Evolutionary conservation across 2,888 invertebrate genomes (phyloP), one percentile per base, ranked within the genome.

Genomic region (Hirtodrosophila histrioides): DNA sequence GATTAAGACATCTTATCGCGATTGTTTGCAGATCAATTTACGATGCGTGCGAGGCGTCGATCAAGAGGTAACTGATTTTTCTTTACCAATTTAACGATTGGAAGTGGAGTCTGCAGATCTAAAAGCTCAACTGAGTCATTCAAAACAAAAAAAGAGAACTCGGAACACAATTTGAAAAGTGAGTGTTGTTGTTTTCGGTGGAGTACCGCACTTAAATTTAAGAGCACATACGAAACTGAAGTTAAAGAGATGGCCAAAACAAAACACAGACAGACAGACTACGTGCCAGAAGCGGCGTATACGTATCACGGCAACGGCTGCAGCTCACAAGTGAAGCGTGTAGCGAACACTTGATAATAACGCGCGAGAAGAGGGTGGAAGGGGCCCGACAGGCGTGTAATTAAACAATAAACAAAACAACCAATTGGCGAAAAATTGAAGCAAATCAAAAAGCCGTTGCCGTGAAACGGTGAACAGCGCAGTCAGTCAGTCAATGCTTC

Each of bases 241-340:
- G 29, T 41, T 41, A 45, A 62, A 81, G 85, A 79, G 79, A 72
- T 86, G 77, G 29, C 62, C 36, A 39, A 57, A 46, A 48, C 11
- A n/a, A 40, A 11, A 12, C 41, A 45, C 48, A 76, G 64, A 66
- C 54, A 67, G 36, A 65, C 53, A 58, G 75, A 63, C 86, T 84
- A 88, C 89, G 84, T 84, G 84, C 89, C 75, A 39, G 58, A 62
- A 48, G 68, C 54, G 64, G 79, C 89, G 84, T 84, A 63, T 43
- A 46, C 61, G 37, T 56, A 54, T 61, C 41, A 49, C 49, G 17
- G 33, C 48, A 31, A 33, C 31, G 39, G 35, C 50, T 69, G 64
- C 69, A 67, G 43, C 57, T 50, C 27, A 41, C 37, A 39, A 51
- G 36, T 43, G 11, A 43, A 55, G 55, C 33, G 41, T 49, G 29